Evolutionary conservation across 2,797 vertebrate genomes (phyloP).

Genomic region (Acrossocheilus fasciatus): DNA sequence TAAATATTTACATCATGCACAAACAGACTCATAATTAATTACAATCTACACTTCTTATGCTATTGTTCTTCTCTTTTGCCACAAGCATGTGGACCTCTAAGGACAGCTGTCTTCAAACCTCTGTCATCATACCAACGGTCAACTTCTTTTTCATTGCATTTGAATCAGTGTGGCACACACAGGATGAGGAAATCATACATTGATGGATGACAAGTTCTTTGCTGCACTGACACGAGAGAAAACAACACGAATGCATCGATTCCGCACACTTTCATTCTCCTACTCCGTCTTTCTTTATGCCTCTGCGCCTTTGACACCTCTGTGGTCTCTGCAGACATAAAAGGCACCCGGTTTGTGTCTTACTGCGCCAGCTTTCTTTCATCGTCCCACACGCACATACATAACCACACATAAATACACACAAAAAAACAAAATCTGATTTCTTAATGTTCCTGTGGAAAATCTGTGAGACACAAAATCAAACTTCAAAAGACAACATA

Average conservation of each 20-base stretch:
- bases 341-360: conserved; percentile 33
- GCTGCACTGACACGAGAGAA: background rate
- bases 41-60: background rate
- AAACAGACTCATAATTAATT: background rate
- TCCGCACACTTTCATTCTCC: background rate
- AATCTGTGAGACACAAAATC: conserved; percentile 32
- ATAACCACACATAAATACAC: conserved; percentile 41
- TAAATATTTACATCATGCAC: background rate
- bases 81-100: no score
- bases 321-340: conserved; percentile 22
- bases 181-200: background rate
- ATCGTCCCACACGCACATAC: conserved; percentile 43
- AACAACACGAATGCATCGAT: background rate
- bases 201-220: background rate
- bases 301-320: background rate
- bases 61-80: background rate
- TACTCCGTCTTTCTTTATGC: background rate
- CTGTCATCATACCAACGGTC: background rate
- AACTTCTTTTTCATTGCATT: conserved; percentile 2
- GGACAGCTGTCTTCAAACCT: background rate
- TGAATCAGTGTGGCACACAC: background rate
- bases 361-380: conserved; percentile 47
- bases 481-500: background rate
- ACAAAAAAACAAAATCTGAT: conserved; percentile 10
- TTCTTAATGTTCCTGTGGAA: conserved; percentile 25